phyloP scores from a whole-genome alignment of 2,797 vertebrate genomes.

The Balearica regulorum region DNA sequence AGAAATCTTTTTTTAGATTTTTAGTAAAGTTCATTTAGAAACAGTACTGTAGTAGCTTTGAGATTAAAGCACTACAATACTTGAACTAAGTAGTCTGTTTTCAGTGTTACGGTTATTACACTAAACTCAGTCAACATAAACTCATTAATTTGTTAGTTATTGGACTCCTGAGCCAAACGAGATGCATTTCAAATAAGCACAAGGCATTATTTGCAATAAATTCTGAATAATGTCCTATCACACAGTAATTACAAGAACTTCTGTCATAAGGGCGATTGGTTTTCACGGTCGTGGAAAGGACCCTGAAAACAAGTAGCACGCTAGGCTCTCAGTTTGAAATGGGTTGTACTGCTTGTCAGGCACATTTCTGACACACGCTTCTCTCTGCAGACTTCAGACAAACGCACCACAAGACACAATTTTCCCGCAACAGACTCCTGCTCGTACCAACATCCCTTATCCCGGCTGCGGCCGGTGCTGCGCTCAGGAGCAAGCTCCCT shows the following conservation, averaged over 20 bases:
- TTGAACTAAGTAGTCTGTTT: neutral
- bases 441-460: accelerated
- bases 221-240: too few species aligned
- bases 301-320: neutral
- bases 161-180: neutral
- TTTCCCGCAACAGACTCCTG: too few species aligned
- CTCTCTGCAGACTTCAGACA: neutral
- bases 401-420: neutral
- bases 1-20: neutral
- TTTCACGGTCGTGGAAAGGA: neutral
- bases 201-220: neutral
- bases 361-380: neutral
- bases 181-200: neutral
- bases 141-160: neutral
- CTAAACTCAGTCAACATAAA: neutral
- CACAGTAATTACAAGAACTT: neutral
- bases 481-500: neutral
- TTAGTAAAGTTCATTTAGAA: neutral
- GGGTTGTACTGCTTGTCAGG: accelerated
- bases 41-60: neutral
- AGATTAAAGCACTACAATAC: neutral
- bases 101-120: accelerated
- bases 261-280: accelerated
- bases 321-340: neutral
- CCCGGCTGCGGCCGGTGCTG: neutral